These are phyloP conservation scores for Bergia puertoricense DNA, from an alignment of 92 coral and sea anemone species.

Conservation along the genomic window DNA sequence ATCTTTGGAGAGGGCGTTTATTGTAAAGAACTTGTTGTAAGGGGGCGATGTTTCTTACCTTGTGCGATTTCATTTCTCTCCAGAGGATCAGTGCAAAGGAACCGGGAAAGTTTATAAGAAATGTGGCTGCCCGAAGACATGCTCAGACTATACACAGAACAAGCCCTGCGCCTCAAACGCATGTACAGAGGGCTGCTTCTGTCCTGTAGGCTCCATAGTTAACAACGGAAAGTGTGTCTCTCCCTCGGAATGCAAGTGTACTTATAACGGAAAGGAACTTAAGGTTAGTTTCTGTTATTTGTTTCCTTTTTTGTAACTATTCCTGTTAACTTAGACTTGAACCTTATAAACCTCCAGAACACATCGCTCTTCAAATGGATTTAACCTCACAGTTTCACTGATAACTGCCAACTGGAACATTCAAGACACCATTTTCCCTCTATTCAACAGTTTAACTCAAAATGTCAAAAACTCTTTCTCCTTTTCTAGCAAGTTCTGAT, in stretches of 20 bases:
- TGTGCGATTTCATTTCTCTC: neutral
- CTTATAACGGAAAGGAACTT: neutral
- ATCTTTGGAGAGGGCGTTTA: too few relatives aligned
- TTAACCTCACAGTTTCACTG: too few relatives aligned
- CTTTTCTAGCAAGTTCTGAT: too few relatives aligned
- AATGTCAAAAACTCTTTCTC: too few relatives aligned
- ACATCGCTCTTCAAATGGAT: too few relatives aligned
- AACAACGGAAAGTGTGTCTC: neutral
- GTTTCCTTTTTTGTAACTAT: neutral
- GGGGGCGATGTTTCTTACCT: neutral
- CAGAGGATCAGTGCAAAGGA: slow-evolving; percentile 39
- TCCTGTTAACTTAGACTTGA: too few relatives aligned
- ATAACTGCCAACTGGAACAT: too few relatives aligned
- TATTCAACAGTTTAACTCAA: too few relatives aligned
- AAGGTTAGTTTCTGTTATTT: neutral
- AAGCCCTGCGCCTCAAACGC: neutral
- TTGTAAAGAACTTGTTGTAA: too few relatives aligned
- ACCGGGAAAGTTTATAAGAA: slow-evolving; percentile 2
- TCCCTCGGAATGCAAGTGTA: neutral
- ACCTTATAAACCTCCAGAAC: too few relatives aligned
- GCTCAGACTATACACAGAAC: neutral
- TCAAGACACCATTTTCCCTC: too few relatives aligned
- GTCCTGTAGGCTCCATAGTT: neutral
- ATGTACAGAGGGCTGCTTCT: slow-evolving; percentile 30
- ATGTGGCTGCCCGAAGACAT: slow-evolving; percentile 22